These are phyloP conservation scores for Atherinosoma microstoma DNA, from an alignment of 2,797 vertebrate species.

Conservation along the genomic window DNA sequence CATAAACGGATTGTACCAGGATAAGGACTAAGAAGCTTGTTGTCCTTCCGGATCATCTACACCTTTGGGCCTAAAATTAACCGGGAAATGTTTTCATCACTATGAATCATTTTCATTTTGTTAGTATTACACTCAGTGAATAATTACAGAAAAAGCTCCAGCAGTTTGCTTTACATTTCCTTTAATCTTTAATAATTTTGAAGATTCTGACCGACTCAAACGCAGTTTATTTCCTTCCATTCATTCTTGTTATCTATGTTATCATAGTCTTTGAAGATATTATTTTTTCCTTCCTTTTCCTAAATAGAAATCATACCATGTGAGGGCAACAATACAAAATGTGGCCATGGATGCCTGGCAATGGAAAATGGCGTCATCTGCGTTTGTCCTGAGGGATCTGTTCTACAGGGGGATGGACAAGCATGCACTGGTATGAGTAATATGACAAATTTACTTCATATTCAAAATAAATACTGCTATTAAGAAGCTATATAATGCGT, in stretches of 20 bases:
- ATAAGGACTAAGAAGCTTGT: conserved; percentile 67
- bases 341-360: conserved; percentile 87
- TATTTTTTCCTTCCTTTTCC: background rate
- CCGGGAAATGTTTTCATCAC: conserved; percentile 5
- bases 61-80: conserved; percentile 43
- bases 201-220: background rate
- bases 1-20: conserved; percentile 58
- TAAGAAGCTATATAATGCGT: background rate
- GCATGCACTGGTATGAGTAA: conserved; percentile 86
- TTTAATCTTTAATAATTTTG: background rate
- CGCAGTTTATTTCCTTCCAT: background rate
- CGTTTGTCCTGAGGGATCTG: conserved; percentile 90
- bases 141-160: background rate
- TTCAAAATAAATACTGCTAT: background rate
- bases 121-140: background rate
- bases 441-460: background rate
- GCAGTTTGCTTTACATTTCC: background rate
- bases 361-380: conserved; percentile 85
- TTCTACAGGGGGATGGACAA: conserved; percentile 85
- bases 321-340: conserved; percentile 75
- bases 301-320: conserved; percentile 86
- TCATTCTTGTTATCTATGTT: background rate
- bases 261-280: background rate
- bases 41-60: conserved; percentile 51
- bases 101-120: background rate